Base-by-base conservation (phyloP, 2,113 vertebrate genomes). In the Lepidiolamprologus cunningtoni region DNA sequence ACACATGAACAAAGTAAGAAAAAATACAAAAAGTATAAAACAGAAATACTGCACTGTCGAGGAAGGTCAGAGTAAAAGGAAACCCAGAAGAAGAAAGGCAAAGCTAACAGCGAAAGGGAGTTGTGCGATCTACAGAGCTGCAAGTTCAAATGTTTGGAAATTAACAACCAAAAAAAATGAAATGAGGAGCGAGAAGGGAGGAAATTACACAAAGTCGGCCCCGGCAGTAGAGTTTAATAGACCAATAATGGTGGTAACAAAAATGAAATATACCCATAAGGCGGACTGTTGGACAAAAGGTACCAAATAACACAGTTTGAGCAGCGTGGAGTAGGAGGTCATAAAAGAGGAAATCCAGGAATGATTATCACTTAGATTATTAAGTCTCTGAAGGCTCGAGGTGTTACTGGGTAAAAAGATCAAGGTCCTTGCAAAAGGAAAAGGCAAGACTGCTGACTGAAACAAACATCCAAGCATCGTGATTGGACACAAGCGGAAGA, bases 401-500 rank as follows among this genome's bases (percentile, higher is more conserved):
- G 28, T 76, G 86, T 53, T 88, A 84, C 33, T 14, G 5, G 68
- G 78, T 45, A 54, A 78, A 73, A 58, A 61, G 87, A 90, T 91
- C 4, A 6, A 76, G 87, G 50, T 84, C 78, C 31, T 53, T 8
- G 33, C 45, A 28, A 21, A 23, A 31, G 80, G 37, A 26, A 85
- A 14, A 28, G 3, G 11, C 61, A 81, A 85, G 91, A 92, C 86
- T 89, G 91, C 95, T 93, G 95, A 95, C 94, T 93, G 90, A 90
- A 96, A 93, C 91, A 95, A 94, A 94, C 90, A 91, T 61, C 88
- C 81, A 61, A 45, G 83, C 58, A 3, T 21, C 71, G 94, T 92
- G 92, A 96, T 94, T 93, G 92, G 86, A 93, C 89, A 86, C 83
- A 89, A 91, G 87, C 86, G 80, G 53, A 61, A 81, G 92, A 96